These are phyloP conservation scores for Eulacestoma nigropectus DNA, from an alignment of 2,113 vertebrate genomes.

Conservation along the genomic window DNA sequence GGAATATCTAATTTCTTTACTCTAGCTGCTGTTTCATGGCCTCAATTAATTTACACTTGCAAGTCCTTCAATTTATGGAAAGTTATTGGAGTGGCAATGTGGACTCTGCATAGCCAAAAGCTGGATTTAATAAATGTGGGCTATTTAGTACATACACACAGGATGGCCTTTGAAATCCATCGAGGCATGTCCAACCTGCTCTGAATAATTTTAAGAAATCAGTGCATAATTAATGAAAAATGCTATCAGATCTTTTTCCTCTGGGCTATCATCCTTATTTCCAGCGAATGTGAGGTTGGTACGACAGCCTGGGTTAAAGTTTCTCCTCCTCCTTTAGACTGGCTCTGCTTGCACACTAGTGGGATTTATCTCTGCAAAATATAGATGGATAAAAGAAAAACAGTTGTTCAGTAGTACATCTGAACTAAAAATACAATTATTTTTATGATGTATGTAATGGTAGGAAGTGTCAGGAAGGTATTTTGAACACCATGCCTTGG, in stretches of 20 bases:
- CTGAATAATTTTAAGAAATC: slow-evolving; percentile 28
- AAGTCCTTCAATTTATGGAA: slow-evolving; percentile 23
- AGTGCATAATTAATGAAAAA: slow-evolving; percentile 24
- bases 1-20: slow-evolving; percentile 53
- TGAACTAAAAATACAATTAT: neutral
- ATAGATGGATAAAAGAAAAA: neutral
- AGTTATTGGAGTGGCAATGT: slow-evolving; percentile 16
- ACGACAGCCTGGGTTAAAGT: neutral
- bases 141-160: neutral
- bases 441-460: neutral
- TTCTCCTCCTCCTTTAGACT: neutral
- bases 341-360: neutral
- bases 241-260: slow-evolving; percentile 12
- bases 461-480: neutral
- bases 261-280: neutral
- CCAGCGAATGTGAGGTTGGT: neutral
- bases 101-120: slow-evolving; percentile 8
- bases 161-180: slow-evolving; percentile 54
- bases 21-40: slow-evolving; percentile 15
- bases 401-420: neutral
- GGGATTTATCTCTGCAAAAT: neutral
- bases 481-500: neutral
- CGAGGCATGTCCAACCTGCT: neutral
- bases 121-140: slow-evolving; percentile 36
- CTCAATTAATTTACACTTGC: slow-evolving; percentile 41